These are phyloP conservation scores for Hyppa rectilinea DNA, from an alignment of 2,888 invertebrate genomes.

Conservation along the genomic window DNA sequence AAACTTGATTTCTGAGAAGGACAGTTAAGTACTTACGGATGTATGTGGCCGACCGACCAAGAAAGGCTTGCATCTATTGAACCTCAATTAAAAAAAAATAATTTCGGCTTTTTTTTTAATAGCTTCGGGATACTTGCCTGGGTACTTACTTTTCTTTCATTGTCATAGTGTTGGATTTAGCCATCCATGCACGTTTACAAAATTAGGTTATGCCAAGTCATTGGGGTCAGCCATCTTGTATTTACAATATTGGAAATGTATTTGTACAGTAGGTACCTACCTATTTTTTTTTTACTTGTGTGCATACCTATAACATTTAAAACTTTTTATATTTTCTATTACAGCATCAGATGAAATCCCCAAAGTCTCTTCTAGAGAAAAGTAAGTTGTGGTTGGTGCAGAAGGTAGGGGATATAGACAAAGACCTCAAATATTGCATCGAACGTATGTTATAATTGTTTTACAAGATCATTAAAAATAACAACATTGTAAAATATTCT, in stretches of 20 bases:
- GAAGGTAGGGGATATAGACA: constrained; percentile 80
- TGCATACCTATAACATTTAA: too few species aligned
- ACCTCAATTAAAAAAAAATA: background rate
- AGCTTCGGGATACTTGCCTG: too few species aligned
- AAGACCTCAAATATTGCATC: constrained; percentile 81
- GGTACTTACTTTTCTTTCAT: background rate
- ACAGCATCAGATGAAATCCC: constrained; percentile 75
- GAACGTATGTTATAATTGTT: constrained; percentile 75
- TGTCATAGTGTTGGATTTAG: background rate
- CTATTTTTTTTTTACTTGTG: too few species aligned
- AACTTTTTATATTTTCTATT: constrained; percentile 37
- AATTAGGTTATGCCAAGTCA: background rate
- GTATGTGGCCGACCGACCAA: background rate
- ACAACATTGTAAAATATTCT: constrained; percentile 59
- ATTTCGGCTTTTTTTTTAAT: too few species aligned
- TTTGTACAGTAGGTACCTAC: too few species aligned
- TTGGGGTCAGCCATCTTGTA: background rate
- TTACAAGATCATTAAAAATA: constrained; percentile 60
- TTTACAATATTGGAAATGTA: too few species aligned
- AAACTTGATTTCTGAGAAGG: background rate
- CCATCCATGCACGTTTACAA: background rate
- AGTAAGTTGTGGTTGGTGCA: constrained; percentile 80
- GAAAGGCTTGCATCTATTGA: background rate
- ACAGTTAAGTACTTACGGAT: background rate
- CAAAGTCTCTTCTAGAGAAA: constrained; percentile 76